A percentile compares a stretch with the other conserved stretches of the same genome.
Conservation (phyloP, 2,888 invertebrate species). For the Portevinia maculata region DNA sequence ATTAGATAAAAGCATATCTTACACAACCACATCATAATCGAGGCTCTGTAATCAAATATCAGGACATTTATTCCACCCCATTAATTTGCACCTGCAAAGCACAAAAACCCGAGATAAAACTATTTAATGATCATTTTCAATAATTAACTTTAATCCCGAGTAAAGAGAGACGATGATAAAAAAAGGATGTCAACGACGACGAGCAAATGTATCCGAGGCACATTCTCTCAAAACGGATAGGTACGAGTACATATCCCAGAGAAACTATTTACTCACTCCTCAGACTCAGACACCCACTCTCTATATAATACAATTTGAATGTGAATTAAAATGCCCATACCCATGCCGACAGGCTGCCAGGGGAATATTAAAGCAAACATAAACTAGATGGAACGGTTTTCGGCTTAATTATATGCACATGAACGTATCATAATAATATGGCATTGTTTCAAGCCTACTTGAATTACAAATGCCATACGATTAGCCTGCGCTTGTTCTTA, state of each 20-base stretch:
- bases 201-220: constrained; percentile 1
- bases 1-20: constrained; percentile 9
- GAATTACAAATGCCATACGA: constrained; percentile 50
- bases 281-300: neutral
- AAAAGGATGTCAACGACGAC: constrained; percentile 29
- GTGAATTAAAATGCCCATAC: constrained; percentile 33
- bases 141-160: constrained; percentile 45
- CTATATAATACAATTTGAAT: constrained; percentile 15
- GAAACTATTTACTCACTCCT: constrained; percentile 9
- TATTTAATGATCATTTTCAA: constrained; percentile 64
- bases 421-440: constrained; percentile 32
- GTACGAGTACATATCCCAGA: neutral
- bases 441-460: constrained; percentile 45
- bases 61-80: constrained; percentile 48
- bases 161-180: constrained; percentile 31
- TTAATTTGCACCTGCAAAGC: constrained; percentile 56
- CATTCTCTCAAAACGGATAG: constrained; percentile 24
- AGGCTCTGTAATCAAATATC: constrained; percentile 49
- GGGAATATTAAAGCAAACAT: constrained; percentile 24
- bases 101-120: constrained; percentile 41
- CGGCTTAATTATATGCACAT: constrained; percentile 56
- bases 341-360: neutral
- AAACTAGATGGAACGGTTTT: constrained; percentile 1
- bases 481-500: constrained; percentile 61
- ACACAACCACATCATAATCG: constrained; percentile 24